Evolutionary conservation across 2,888 invertebrate species (phyloP).

Genomic region (Autographa gamma): DNA sequence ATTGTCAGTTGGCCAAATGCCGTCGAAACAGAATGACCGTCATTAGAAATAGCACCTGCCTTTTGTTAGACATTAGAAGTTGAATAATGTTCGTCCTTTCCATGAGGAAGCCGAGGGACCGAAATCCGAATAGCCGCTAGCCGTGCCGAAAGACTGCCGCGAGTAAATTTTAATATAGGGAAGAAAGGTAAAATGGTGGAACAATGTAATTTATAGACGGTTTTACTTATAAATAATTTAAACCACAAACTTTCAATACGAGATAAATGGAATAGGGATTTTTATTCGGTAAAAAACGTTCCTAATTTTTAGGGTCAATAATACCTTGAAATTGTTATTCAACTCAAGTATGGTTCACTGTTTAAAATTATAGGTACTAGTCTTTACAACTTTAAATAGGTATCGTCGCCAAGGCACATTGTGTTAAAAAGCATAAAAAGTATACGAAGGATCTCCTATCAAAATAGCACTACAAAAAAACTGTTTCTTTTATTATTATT

Average conservation of each 20-base stretch:
- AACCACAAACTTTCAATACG: neutral
- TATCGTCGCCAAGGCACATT: no score
- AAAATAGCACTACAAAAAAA: neutral
- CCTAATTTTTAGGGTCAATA: no score
- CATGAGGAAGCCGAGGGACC: slow-evolving; percentile 24
- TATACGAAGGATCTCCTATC: neutral
- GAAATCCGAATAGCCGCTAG: slow-evolving; percentile 3
- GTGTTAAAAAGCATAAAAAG: no score
- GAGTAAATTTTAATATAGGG: slow-evolving; percentile 42
- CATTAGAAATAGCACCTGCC: slow-evolving; percentile 79
- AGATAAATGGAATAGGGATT: neutral
- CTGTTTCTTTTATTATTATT: slow-evolving; percentile 14
- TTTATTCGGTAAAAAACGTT: neutral
- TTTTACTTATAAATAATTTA: slow-evolving; percentile 10
- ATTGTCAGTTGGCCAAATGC: slow-evolving; percentile 67
- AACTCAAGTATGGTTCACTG: no score
- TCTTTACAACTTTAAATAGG: no score
- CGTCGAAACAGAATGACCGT: slow-evolving; percentile 64
- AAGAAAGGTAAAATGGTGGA: slow-evolving; percentile 7
- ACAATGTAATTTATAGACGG: slow-evolving; percentile 7
- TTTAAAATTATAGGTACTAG: no score
- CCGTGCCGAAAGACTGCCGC: neutral
- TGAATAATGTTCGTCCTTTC: slow-evolving; percentile 54
- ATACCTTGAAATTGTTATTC: no score
- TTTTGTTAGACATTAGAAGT: slow-evolving; percentile 68